Conservation (phyloP, 2,113 vertebrate species). For the Helogale parvula region DNA sequence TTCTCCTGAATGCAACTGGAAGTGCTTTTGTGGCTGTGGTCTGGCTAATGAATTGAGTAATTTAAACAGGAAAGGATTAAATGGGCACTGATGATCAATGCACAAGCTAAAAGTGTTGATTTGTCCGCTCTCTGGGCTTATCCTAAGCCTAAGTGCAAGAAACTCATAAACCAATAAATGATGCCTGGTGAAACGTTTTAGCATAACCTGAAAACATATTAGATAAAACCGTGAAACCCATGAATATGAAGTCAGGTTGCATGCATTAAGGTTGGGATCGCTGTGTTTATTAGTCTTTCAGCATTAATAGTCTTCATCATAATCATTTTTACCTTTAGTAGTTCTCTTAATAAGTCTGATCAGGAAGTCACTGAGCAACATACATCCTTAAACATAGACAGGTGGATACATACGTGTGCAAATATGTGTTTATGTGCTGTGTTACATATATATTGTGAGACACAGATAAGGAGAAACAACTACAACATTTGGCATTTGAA, state of each 20-base stretch:
- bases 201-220: neutral
- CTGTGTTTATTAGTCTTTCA: slow-evolving; percentile 15
- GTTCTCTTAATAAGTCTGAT: slow-evolving; percentile 17
- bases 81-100: slow-evolving; percentile 42
- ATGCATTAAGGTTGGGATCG: neutral
- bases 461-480: neutral
- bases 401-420: neutral
- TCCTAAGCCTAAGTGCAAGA: slow-evolving; percentile 15
- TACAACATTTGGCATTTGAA: neutral
- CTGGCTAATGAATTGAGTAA: slow-evolving; percentile 65
- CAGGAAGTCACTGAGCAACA: neutral
- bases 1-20: neutral
- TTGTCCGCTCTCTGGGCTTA: slow-evolving; percentile 3
- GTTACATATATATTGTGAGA: neutral
- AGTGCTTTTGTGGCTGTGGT: slow-evolving; percentile 4
- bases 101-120: slow-evolving; percentile 22
- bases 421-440: neutral
- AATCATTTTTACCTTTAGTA: slow-evolving; percentile 49
- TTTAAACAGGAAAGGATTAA: slow-evolving; percentile 60
- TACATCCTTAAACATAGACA: neutral
- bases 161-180: slow-evolving; percentile 38
- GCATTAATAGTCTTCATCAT: neutral
- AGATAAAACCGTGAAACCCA: neutral
- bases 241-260: neutral
- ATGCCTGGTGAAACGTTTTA: slow-evolving; percentile 22